Evolutionary conservation across 2,113 vertebrate species (phyloP).

Genomic region (Ovibos moschatus): DNA sequence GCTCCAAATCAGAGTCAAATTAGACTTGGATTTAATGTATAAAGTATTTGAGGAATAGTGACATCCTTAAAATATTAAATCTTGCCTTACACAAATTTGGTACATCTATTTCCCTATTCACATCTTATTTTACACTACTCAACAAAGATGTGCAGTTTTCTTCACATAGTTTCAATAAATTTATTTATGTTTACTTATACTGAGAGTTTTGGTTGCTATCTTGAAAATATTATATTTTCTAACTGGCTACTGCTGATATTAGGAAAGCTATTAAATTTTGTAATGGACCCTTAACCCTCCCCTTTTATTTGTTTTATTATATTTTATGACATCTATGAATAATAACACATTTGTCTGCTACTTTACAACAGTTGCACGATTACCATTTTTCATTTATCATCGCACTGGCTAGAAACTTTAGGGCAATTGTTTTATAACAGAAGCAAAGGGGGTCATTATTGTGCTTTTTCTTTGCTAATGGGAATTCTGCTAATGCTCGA

Average conservation of each 20-base stretch:
- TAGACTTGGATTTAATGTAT: slow-evolving; percentile 13
- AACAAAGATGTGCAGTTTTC: not conserved
- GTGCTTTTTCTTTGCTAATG: not conserved
- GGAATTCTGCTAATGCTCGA: not conserved
- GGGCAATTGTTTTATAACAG: not conserved
- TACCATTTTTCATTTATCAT: slow-evolving; percentile 31
- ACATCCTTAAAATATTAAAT: not conserved
- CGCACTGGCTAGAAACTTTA: not conserved
- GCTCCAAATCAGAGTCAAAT: not conserved
- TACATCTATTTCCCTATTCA: not conserved
- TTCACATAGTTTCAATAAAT: slow-evolving; percentile 35
- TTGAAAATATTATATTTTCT: slow-evolving; percentile 44
- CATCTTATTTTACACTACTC: not conserved
- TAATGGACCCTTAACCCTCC: not conserved
- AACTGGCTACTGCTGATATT: slow-evolving; percentile 21
- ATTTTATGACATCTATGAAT: slow-evolving; percentile 12
- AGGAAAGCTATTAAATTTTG: slow-evolving; percentile 45
- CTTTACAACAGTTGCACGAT: not conserved
- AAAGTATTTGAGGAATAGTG: not conserved
- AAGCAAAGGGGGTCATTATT: not conserved
- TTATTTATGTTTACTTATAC: slow-evolving; percentile 47
- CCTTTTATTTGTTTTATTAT: slow-evolving; percentile 23
- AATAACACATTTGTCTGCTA: not conserved
- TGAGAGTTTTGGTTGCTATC: slow-evolving; percentile 33
- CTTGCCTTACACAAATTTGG: not conserved